Evolutionary conservation across 2,888 invertebrate species (phyloP), one percentile per base, ranked within the genome.

Genomic region (Hyposoter didymator): DNA sequence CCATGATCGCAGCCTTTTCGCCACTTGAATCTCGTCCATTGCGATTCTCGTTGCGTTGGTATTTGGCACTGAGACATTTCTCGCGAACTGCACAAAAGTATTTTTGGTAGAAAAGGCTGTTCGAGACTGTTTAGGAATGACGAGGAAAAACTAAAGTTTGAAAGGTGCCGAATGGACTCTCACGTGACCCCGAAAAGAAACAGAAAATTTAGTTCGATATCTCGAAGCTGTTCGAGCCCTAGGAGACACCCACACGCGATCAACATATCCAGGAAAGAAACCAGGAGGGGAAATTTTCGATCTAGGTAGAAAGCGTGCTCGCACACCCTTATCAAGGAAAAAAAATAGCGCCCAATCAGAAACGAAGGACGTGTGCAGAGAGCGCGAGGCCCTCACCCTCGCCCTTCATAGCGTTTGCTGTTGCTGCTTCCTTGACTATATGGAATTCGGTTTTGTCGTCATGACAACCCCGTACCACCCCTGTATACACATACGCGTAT

Each of bases 381-480:
- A 52, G 47, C 59, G 86, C 74, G 74, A 79, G 69, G 78, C 49
- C 66, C 72, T 82, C 78, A 66, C 85, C 74, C 82, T 73, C 72
- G 47, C 49, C 49, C 62, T 45, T 52, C 12, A 69, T 35, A 74
- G 78, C 79, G 82, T 79, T 75, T 85, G 78, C 73, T 76, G 72
- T 67, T 79, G 70, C 81, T 80, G 82, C 78, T 86, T 84, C 78
- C 78, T 89, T 67, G 91, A 90, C 91, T 92, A 91, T 59, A 59
- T 90, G 92, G 92, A 92, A 93, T 93, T 92, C 91, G 91, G 90
- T 86, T 89, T 89, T 88, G 92, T 93, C 90, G 92, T 87, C 92
- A 93, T 93, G 92, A 92, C 92, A 91, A 92, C 93, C 90, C 92
- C 91, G 86, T 90, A 12, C 72, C 83, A 76, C 78, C 67, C 73